A percentile compares a stretch with the other conserved stretches of the same genome.
Evolutionary conservation across 2,888 invertebrate genomes (phyloP).

Genomic region (Pterobdella sp.): DNA sequence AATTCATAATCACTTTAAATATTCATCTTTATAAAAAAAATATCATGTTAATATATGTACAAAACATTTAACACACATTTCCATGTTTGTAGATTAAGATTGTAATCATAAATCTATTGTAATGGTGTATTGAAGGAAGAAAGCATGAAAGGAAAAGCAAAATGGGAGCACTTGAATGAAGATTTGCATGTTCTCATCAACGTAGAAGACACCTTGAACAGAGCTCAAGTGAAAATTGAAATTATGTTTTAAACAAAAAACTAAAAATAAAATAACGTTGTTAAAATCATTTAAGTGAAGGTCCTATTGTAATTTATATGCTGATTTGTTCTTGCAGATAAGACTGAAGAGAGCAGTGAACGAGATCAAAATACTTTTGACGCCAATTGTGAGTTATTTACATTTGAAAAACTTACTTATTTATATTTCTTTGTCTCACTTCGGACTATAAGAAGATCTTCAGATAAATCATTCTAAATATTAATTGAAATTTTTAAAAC

Average conservation of each 20-base stretch:
- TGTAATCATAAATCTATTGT: no score
- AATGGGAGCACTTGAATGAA: slow-evolving; percentile 99
- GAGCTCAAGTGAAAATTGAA: neutral
- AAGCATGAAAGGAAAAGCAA: slow-evolving; percentile 95
- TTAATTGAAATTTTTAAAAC: no score
- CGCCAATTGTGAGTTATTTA: slow-evolving; percentile 22
- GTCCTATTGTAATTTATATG: neutral
- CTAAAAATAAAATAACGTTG: neutral
- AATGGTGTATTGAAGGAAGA: slow-evolving; percentile 82
- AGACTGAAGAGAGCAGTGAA: slow-evolving; percentile 24
- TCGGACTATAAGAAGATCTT: no score
- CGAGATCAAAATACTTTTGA: slow-evolving; percentile 19
- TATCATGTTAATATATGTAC: neutral
- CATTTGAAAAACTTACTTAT: no score
- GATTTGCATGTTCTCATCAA: slow-evolving; percentile 59
- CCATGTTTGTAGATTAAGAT: no score
- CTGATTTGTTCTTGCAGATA: neutral
- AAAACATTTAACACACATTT: neutral
- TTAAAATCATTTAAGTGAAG: neutral
- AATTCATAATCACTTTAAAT: no score
- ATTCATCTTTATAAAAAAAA: no score
- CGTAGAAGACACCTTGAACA: slow-evolving; percentile 19
- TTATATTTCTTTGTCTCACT: no score
- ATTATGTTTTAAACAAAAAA: slow-evolving; percentile 5
- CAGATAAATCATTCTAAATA: no score